These are phyloP conservation scores for Apocheima hispidaria DNA, from an alignment of 2,888 invertebrate genomes.

Conservation along the genomic window DNA sequence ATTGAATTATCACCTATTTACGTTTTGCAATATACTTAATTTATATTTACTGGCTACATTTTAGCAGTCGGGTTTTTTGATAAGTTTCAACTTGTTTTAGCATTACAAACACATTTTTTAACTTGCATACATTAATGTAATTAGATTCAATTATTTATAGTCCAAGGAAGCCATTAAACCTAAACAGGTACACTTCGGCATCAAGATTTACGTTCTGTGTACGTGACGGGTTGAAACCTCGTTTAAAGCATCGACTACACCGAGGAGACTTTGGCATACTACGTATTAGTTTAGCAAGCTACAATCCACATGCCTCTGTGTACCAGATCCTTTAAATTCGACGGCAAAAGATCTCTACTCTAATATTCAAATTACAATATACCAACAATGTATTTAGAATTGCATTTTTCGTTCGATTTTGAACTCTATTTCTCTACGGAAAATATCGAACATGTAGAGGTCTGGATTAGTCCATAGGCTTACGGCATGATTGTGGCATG, in stretches of 20 bases:
- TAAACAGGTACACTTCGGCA: slow-evolving; percentile 10
- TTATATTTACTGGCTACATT: not conserved
- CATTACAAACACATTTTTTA: not conserved
- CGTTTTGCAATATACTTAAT: too few species aligned
- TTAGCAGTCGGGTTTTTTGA: too few species aligned
- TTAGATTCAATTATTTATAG: slow-evolving; percentile 18
- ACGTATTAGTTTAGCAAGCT: too few species aligned
- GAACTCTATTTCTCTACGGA: not conserved
- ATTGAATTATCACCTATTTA: too few species aligned
- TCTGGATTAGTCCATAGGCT: slow-evolving; percentile 2
- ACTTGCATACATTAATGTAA: slow-evolving; percentile 8
- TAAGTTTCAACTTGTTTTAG: not conserved
- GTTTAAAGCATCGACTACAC: slow-evolving; percentile 1
- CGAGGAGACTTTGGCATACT: too few species aligned
- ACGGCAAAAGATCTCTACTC: slow-evolving; percentile 3
- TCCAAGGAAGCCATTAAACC: slow-evolving; percentile 29
- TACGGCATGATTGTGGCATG: slow-evolving; percentile 19
- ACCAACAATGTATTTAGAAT: not conserved
- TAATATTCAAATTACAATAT: slow-evolving; percentile 5
- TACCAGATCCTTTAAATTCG: not conserved
- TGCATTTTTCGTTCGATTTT: not conserved
- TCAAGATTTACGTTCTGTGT: slow-evolving; percentile 18
- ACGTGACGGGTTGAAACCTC: slow-evolving; percentile 6
- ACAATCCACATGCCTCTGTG: not conserved
- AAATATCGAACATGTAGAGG: not conserved